Evolutionary conservation across 92 coral and sea anemone species (phyloP), one percentile per base, ranked within the genome.

Genomic region (Scolanthus callimorphus): DNA sequence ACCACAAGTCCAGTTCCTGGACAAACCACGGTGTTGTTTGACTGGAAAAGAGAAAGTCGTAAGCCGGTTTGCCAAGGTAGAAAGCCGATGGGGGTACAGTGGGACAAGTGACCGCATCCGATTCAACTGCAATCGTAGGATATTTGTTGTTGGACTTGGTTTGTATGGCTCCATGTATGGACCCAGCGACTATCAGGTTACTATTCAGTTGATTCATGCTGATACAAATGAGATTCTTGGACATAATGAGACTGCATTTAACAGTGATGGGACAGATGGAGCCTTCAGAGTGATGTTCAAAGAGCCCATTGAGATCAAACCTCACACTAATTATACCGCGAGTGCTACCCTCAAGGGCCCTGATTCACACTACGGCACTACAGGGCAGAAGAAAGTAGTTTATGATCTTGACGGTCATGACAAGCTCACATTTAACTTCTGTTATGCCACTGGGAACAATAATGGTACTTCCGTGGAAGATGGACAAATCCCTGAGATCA

Each of bases 51-150:
- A 91, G 44, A 91, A 91, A 65, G 85, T 84, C 23, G 66, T 91
- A 21, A 66, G 63, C 27, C 87, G 97, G 24, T 91, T 91, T 48
- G 75, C 70, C 19, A 91, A 91, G 51, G 97, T 91, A 1, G 97
- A 91, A 58, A 83, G 90, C 62, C 97, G 97, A 19, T 91, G 97
- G 97, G 97, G 97, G 25, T 91, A 91, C 78, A 91, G 97, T 71
- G 97, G 97, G 11, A 91, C 97, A 34, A 91, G 97, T 51, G 97
- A 91, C 69, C 57, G 97, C 28, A 91, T 91, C 34, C 88, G 97
- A 10, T 91, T 91, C 79, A 88, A 54, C 12, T 89, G 90, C 23
- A 91, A 76, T 59, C 76, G 61, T 29, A 75, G 91, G 51, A 88
- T 91, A 46, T 91, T 91, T 80, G 96, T 91, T 8, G 97, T 91